Evolutionary conservation across 2,888 invertebrate genomes (phyloP).

Genomic region (Anaspis maculata): DNA sequence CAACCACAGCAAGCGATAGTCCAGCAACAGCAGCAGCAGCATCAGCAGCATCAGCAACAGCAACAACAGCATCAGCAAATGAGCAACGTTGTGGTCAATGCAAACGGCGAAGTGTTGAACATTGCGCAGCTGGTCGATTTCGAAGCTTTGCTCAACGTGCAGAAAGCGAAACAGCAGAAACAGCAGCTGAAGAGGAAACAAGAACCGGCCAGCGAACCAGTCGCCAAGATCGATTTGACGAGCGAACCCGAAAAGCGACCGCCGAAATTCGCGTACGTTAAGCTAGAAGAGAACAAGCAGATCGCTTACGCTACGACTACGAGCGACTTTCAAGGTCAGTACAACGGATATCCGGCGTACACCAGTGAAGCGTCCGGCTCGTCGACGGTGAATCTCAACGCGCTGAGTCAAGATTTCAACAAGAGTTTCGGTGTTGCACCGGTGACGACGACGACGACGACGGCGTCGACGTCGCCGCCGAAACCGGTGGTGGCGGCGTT

Average conservation of each 20-base stretch:
- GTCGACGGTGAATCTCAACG: slow-evolving; percentile 23
- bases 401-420: slow-evolving; percentile 19
- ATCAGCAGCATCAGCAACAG: too few relatives aligned
- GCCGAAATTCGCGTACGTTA: slow-evolving; percentile 23
- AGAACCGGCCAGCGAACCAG: slow-evolving; percentile 1
- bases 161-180: slow-evolving; percentile 9
- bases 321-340: slow-evolving; percentile 16
- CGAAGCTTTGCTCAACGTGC: slow-evolving; percentile 23
- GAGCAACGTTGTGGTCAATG: slow-evolving; percentile 34
- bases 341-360: slow-evolving; percentile 9
- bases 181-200: background rate
- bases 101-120: slow-evolving; percentile 36
- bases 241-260: slow-evolving; percentile 17
- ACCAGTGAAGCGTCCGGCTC: slow-evolving; percentile 18
- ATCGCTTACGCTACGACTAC: slow-evolving; percentile 11
- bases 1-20: too few relatives aligned
- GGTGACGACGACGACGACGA: background rate
- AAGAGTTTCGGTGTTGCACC: background rate
- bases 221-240: slow-evolving; percentile 35
- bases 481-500: too few relatives aligned
- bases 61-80: too few relatives aligned
- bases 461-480: too few relatives aligned
- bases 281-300: slow-evolving; percentile 20
- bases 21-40: too few relatives aligned
- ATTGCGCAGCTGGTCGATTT: slow-evolving; percentile 32